Percentiles rank a stretch among this genome's conserved stretches.
Conservation (phyloP, 2,113 vertebrate genomes). For the Salvator merianae region DNA sequence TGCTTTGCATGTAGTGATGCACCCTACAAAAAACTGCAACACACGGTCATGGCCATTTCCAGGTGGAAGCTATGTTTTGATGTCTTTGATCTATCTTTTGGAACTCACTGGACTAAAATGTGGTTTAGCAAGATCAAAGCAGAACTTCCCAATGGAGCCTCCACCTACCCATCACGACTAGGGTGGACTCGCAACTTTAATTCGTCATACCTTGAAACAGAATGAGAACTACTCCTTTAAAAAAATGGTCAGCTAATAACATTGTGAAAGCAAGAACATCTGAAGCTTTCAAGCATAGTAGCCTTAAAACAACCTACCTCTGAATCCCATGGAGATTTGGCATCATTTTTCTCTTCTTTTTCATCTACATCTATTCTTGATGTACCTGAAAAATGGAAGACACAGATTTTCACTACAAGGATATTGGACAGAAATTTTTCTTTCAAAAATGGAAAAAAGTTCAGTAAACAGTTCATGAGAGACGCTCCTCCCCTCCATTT, state of each 20-base stretch:
- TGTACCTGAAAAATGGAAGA: constrained; percentile 70
- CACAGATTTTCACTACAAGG: background rate
- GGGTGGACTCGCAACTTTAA: too few species aligned
- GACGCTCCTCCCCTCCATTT: background rate
- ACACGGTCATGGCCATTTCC: too few species aligned
- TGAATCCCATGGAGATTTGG: constrained; percentile 86
- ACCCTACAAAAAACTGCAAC: too few species aligned
- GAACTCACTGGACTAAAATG: too few species aligned
- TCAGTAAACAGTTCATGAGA: background rate
- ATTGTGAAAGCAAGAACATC: background rate
- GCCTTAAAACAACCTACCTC: constrained; percentile 76
- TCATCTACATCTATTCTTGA: constrained; percentile 72
- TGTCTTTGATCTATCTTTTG: too few species aligned
- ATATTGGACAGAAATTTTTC: background rate
- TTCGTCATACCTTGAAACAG: too few species aligned
- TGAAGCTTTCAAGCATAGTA: background rate
- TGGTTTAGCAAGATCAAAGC: too few species aligned
- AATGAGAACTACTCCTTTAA: too few species aligned
- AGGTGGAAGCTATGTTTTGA: too few species aligned
- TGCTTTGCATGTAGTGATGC: too few species aligned
- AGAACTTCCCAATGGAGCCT: too few species aligned
- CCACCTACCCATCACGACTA: too few species aligned
- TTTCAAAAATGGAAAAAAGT: background rate
- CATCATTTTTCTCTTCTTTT: constrained; percentile 70
- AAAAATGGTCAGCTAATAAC: background rate